Evolutionary conservation across 2,797 vertebrate genomes (phyloP).

Genomic region (Columba guinea): DNA sequence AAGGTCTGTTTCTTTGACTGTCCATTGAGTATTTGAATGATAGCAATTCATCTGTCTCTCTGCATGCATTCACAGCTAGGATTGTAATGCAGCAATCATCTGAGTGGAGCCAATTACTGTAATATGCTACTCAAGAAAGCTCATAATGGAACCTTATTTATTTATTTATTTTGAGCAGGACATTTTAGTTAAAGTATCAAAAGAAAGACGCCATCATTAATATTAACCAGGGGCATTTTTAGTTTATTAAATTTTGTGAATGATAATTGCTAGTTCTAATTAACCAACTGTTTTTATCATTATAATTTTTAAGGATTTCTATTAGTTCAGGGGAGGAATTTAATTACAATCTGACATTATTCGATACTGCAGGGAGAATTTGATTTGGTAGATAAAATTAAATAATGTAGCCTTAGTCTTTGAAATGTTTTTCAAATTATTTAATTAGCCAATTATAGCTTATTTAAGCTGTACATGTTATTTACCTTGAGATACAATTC

Average conservation of each 20-base stretch:
- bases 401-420: constrained; percentile 25
- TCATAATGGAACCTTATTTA: neutral
- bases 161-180: neutral
- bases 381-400: constrained; percentile 45
- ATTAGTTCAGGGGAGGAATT: constrained; percentile 27
- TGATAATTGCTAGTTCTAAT: constrained; percentile 33
- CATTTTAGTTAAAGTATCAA: neutral
- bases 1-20: neutral
- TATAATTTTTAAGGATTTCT: constrained; percentile 28
- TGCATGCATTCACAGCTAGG: neutral
- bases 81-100: neutral
- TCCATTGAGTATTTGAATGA: neutral
- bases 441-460: constrained; percentile 43
- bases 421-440: constrained; percentile 55
- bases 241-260: neutral
- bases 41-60: neutral
- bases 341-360: constrained; percentile 51
- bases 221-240: constrained; percentile 32
- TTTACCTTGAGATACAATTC: constrained; percentile 42
- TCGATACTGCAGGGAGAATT: constrained; percentile 51
- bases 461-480: constrained; percentile 27
- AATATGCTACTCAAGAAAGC: neutral
- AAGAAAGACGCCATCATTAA: constrained; percentile 5
- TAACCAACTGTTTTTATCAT: constrained; percentile 19
- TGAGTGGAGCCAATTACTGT: neutral